These are phyloP conservation scores for Agrilus biguttatus DNA, from an alignment of 2,888 invertebrate species.

Conservation along the genomic window DNA sequence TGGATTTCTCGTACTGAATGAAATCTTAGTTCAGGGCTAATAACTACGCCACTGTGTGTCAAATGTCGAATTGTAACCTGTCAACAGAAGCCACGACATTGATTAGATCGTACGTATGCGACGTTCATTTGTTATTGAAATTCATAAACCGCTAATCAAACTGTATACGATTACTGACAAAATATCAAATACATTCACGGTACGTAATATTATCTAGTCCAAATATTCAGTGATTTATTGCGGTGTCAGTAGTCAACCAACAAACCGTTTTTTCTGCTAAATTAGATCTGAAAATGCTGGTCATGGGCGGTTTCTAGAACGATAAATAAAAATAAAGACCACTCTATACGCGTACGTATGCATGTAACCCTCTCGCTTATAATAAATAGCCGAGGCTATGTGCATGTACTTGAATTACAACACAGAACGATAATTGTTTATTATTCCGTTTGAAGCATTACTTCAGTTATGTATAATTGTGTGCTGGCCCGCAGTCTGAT, in stretches of 20 bases:
- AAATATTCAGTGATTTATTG: too few relatives aligned
- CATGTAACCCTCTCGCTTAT: constrained; percentile 17
- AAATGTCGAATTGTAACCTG: too few relatives aligned
- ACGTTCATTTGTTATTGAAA: too few relatives aligned
- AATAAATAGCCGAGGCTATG: constrained; percentile 19
- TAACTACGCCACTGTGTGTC: too few relatives aligned
- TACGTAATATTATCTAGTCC: constrained; percentile 6
- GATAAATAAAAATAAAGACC: constrained; percentile 10
- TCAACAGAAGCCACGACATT: too few relatives aligned
- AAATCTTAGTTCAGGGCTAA: too few relatives aligned
- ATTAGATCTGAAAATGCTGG: constrained; percentile 7
- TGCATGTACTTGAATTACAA: constrained; percentile 20
- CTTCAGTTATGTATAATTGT: constrained; percentile 24
- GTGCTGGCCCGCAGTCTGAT: constrained; percentile 1
- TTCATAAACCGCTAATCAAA: too few relatives aligned
- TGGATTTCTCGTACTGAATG: too few relatives aligned
- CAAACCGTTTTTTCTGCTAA: constrained; percentile 1
- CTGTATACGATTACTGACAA: too few relatives aligned
- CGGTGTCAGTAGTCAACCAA: too few relatives aligned
- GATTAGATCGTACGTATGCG: too few relatives aligned
- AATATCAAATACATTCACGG: too few relatives aligned
- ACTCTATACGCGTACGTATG: constrained; percentile 14
- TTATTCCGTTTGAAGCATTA: constrained; percentile 18
- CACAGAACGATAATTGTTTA: constrained; percentile 17
- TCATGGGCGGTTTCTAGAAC: constrained; percentile 8